Base-by-base conservation (phyloP, 2,113 vertebrate species). In the Peromyscus polionotus region DNA sequence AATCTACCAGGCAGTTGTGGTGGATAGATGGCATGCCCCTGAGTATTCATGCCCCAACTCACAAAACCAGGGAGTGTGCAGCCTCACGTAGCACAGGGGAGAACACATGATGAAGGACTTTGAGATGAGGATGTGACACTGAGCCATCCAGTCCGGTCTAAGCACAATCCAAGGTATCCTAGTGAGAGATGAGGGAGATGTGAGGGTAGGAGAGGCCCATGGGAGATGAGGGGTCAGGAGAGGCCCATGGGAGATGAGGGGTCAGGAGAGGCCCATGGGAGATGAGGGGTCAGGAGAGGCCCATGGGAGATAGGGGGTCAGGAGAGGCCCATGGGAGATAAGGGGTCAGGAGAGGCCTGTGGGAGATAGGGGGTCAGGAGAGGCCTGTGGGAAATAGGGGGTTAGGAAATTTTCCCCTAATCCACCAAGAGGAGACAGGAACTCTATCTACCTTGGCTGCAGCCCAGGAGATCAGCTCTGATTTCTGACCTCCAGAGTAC, bases 1-100 rank as follows among this genome's bases (percentile, higher is more conserved):
- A 3, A n/a, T 14, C 24, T 7, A 19, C 72, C 24, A 0, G 0
- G 7, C 42, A 51, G 24, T 9, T 0, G 1, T 24, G 36, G 19
- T 0, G 0, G 65, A 28, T 75, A 73, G 45, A 48, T 48, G 45
- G 45, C 45, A 48, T 48, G 45, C 45, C 45, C 45, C 5, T 11
- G 8, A 14, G 20, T 5, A 13, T 14, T 45, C 39, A 6, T 0
- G 0, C 28, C 26, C 59, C 14, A 0, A 12, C 36, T 28, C 83
- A 42, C 36, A 13, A 11, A 1, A 3, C 19, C 28, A 5, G 5
- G 33, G 51, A 19, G 14, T 17, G 28, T 54, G 51, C 54, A 31
- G 59, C 48, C 65, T 39, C 24, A 0, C 0, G 1, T 57, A 89
- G n/a, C 61, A 57, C 19, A 54, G 70, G 20, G 63, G 63, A 63